Conservation (phyloP, 2,888 invertebrate genomes). For the Malachius bipustulatus region DNA sequence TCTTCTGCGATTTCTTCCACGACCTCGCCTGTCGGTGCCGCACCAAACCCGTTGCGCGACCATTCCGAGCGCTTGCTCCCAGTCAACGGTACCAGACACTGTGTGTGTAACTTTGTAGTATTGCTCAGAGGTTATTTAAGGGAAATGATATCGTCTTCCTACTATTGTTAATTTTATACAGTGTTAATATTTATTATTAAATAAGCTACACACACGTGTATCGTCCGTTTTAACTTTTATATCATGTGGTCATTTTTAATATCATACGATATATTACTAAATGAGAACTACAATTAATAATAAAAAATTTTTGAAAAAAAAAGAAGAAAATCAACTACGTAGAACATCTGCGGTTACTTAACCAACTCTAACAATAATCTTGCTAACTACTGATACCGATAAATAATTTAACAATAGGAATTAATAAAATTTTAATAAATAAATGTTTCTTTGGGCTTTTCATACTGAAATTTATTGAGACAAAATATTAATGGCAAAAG, state of each 20-base stretch:
- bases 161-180: constrained; percentile 23
- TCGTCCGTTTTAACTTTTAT: constrained; percentile 35
- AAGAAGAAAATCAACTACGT: constrained; percentile 31
- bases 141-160: constrained; percentile 28
- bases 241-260: constrained; percentile 39
- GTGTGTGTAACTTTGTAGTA: constrained; percentile 28
- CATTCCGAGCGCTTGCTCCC: no score
- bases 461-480: constrained; percentile 17
- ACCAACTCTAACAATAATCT: constrained; percentile 34
- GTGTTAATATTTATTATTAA: constrained; percentile 12
- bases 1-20: no score
- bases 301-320: constrained; percentile 36
- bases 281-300: no score
- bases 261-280: no score
- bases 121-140: constrained; percentile 26
- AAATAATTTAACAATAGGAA: constrained; percentile 35
- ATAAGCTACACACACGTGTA: constrained; percentile 29
- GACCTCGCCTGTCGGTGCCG: constrained; percentile 16
- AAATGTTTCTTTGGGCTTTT: constrained; percentile 36
- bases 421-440: constrained; percentile 38
- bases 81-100: constrained; percentile 25
- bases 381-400: constrained; percentile 34
- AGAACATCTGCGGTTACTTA: constrained; percentile 26
- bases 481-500: constrained; percentile 10
- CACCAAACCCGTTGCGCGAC: no score